Conservation (phyloP, 2,797 vertebrate genomes). For the Perodicticus potto region DNA sequence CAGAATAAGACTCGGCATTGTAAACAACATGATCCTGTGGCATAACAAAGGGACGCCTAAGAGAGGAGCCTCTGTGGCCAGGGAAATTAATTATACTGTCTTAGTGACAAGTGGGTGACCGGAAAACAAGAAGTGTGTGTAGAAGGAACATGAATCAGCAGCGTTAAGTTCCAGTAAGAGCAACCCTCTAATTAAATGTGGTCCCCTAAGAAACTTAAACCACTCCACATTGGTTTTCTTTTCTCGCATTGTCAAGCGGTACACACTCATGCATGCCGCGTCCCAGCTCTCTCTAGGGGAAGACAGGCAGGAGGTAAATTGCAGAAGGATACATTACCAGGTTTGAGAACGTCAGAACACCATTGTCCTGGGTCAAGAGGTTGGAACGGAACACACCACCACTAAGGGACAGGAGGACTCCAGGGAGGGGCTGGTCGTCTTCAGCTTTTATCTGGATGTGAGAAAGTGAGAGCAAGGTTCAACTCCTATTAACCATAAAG, state of each 20-base stretch:
- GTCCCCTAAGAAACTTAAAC: constrained; percentile 36
- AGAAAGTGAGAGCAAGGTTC: background rate
- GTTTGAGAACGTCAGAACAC: constrained; percentile 96
- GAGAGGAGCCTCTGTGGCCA: background rate
- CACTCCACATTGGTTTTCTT: background rate
- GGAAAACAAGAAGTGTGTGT: constrained; percentile 32
- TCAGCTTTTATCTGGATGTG: constrained; percentile 93
- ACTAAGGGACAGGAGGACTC: constrained; percentile 97
- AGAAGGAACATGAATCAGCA: constrained; percentile 21
- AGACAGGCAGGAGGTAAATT: fast-evolving
- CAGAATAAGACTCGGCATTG: fast-evolving
- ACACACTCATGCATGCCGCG: fast-evolving
- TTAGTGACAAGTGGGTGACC: constrained; percentile 58
- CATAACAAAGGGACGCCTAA: background rate
- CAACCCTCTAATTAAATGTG: constrained; percentile 64
- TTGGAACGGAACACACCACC: constrained; percentile 98
- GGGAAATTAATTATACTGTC: constrained; percentile 3
- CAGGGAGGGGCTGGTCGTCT: constrained; percentile 95
- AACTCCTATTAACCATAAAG: fast-evolving
- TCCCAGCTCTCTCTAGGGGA: fast-evolving
- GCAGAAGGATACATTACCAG: constrained; percentile 89
- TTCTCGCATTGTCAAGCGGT: constrained; percentile 63
- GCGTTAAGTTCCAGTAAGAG: constrained; percentile 23
- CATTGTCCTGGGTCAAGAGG: constrained; percentile 96
- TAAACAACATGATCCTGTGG: background rate